Base-by-base conservation (phyloP, 2,113 vertebrate species). In the Saiga tatarica region DNA sequence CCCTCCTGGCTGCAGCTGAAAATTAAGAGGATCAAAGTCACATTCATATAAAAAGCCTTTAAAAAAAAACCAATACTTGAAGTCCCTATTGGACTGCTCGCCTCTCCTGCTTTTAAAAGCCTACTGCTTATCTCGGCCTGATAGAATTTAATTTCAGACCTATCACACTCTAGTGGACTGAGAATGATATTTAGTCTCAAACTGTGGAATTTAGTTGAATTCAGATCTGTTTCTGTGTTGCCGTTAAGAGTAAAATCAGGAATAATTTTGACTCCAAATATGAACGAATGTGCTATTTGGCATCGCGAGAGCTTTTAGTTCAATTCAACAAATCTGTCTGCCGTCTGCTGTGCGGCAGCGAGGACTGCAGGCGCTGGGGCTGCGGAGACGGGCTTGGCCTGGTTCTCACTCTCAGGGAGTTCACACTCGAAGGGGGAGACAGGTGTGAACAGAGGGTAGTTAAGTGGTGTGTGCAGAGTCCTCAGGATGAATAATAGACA, bases 141-240 rank as follows among this genome's bases (percentile, higher is more conserved):
- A 39, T 89, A 83, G 84, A 97, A n/a, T 76, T 94, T 64, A 94
- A 84, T 91, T 93, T 95, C 64, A 64, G 50, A 85, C 74, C 33
- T 79, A 21, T 52, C 17, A 4, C 78, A 39, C 79, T 86, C n/a
- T 78, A 5, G 28, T 79, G 42, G 59, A 55, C 45, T 17, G n/a
- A 28, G 82, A 71, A 33, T 74, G 42, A 45, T 30, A 13, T n/a
- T 76, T 59, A 57, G 85, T 90, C 74, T 74, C 83, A 30, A 10
- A 50, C 79, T 74, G 59, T 45, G 47, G 25, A 10, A 47, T 62
- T 47, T 53, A 30, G 45, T 62, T 10, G 36, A 15, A 33, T 52
- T 42, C 19, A 2, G 12, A 16, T 33, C 47, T 62, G 13, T 74
- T 89, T 52, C 91, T 50, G 9, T 39, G 55, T 14, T 57, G 59